phyloP scores from a whole-genome alignment of 2,113 vertebrate genomes.

The Cinclus mexicanus region DNA sequence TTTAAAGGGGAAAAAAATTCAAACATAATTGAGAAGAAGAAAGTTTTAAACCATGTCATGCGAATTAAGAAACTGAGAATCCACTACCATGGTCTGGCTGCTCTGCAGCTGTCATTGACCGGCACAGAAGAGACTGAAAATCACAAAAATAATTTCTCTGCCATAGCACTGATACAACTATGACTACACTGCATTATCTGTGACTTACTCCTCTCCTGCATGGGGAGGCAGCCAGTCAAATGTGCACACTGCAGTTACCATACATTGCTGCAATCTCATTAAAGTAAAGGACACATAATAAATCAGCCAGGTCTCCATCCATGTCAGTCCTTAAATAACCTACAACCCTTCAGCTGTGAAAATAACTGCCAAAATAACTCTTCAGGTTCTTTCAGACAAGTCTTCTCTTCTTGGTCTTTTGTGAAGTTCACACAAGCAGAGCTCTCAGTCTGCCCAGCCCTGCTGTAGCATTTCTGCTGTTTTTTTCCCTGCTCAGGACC shows the following conservation, averaged over 20 bases:
- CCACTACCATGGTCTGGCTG: not conserved
- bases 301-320: not conserved
- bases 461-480: not conserved
- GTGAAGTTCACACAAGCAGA: not conserved
- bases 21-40: not conserved
- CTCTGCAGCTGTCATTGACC: not conserved
- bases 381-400: not conserved
- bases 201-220: not conserved
- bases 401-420: not conserved
- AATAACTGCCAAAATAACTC: not conserved
- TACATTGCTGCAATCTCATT: not conserved
- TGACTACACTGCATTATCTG: not conserved
- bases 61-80: not conserved
- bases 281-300: not conserved
- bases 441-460: not conserved
- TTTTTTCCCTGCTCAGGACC: not conserved
- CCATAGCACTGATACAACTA: not conserved
- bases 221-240: not conserved
- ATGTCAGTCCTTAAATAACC: not conserved
- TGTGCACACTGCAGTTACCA: rapidly evolving
- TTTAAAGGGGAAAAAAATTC: not conserved
- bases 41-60: not conserved
- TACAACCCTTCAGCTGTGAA: not conserved
- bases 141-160: not conserved
- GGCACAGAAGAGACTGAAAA: not conserved